phyloP scores from a whole-genome alignment of 2,797 vertebrate species.

The Potorous gilbertii region DNA sequence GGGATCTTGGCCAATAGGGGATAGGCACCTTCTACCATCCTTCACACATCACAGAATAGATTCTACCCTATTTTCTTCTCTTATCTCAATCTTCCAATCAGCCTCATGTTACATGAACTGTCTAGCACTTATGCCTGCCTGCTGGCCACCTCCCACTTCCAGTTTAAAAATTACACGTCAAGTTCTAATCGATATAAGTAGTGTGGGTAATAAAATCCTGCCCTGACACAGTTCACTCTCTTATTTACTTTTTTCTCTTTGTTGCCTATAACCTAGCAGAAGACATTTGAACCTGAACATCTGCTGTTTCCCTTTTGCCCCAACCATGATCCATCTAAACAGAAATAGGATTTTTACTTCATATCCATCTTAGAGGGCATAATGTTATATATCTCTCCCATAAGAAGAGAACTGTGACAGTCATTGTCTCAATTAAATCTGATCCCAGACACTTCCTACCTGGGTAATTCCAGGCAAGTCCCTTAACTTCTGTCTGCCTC shows the following conservation, averaged over 20 bases:
- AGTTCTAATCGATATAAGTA: conserved; percentile 66
- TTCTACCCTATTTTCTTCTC: conserved; percentile 11
- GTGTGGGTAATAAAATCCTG: conserved; percentile 54
- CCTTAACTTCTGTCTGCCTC: background rate
- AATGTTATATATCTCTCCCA: background rate
- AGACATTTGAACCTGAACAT: conserved; percentile 12
- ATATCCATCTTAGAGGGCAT: background rate
- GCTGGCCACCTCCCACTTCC: conserved; percentile 48
- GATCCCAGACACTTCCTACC: background rate
- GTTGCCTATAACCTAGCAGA: background rate
- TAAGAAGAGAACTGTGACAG: background rate
- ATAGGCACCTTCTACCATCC: conserved; percentile 26
- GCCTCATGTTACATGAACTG: conserved; percentile 36
- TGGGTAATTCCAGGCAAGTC: background rate
- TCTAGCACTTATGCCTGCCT: conserved; percentile 31
- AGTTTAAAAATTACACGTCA: conserved; percentile 56
- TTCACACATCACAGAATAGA: conserved; percentile 31
- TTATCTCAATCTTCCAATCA: conserved; percentile 63
- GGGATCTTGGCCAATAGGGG: background rate
- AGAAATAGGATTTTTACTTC: background rate
- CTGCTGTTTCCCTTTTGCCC: fast-evolving
- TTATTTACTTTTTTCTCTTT: background rate
- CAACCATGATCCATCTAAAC: background rate
- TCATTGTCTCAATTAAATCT: background rate
- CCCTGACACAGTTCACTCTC: conserved; percentile 36